Base-by-base conservation (phyloP, 2,797 vertebrate species). In the Linurgus olivaceus region DNA sequence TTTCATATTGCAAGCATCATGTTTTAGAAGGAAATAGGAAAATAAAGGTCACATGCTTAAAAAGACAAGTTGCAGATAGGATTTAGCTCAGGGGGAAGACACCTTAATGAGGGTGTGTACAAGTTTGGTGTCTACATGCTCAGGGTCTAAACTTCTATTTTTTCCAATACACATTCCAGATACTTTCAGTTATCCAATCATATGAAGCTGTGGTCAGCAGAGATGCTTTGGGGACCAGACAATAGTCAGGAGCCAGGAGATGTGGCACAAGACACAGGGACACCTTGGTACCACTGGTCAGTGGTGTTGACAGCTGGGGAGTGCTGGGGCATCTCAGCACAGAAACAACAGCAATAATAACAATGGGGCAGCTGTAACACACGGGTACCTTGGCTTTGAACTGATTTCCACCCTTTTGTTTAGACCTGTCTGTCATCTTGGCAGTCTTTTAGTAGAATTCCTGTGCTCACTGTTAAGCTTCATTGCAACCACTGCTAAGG, bases 261-360 rank as follows among this genome's bases (percentile, higher is more conserved):
- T 48, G 12, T 23, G n/a, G 18, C 9, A 37, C 21, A 61, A 31
- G 25, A 20, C 57, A 23, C 4, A 6, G 57, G 29, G 50, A 44
- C 24, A 11, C 2, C 20, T 2, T 0, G 4, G 4, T 23, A 8
- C 17, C 57, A 4, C 45, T 61, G 72, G 8, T 24, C 0, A 0
- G 35, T 37, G 61, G 25, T 33, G 21, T 11, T 8, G 25, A 50
- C 35, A 50, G 17, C 38, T 63, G 75, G 47, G 15, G 1, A 20
- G 23, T 65, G 26, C 44, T 33, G n/a, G 25, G 33, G 6, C 31
- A 4, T 31, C 37, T 67, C 48, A 55, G 31, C 29, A 13, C 1
- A 31, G 35, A 48, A 51, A 83, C 13, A 31, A 14, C 7, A 28
- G 7, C 17, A 70, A 23, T 7, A 18, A 12, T 10, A 15, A 38